These are phyloP conservation scores for Heliconius aoede DNA, from an alignment of 2,888 invertebrate species.

Conservation along the genomic window DNA sequence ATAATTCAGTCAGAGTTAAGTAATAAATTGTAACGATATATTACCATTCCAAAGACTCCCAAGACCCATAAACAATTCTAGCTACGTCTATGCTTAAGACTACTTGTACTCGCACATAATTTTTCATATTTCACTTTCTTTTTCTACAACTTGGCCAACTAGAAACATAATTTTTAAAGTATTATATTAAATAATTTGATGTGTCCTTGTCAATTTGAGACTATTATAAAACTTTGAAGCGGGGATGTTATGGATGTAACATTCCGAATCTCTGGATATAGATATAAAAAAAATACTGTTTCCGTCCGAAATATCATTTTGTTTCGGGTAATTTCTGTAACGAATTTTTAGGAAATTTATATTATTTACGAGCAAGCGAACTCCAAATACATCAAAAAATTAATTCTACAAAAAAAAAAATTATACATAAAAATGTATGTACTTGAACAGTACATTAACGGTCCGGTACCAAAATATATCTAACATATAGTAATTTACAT, in stretches of 20 bases:
- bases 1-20: no score
- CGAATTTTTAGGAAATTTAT: no score
- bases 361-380: no score
- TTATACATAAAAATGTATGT: constrained; percentile 7
- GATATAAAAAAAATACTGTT: background rate
- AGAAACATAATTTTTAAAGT: constrained; percentile 1
- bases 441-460: constrained; percentile 12
- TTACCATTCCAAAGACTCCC: background rate
- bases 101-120: constrained; percentile 54
- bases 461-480: constrained; percentile 30
- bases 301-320: no score
- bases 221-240: background rate
- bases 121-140: constrained; percentile 38
- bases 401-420: no score
- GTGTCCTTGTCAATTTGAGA: background rate
- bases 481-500: constrained; percentile 41
- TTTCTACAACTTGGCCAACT: constrained; percentile 6
- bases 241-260: background rate
- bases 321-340: no score
- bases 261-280: background rate
- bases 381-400: no score
- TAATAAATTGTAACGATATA: no score
- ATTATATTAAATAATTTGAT: background rate
- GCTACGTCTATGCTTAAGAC: constrained; percentile 45
- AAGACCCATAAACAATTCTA: constrained; percentile 24